These are phyloP conservation scores for Gnathonemus echidnorhynchus DNA, from an alignment of 2,113 vertebrate species.

Conservation along the genomic window DNA sequence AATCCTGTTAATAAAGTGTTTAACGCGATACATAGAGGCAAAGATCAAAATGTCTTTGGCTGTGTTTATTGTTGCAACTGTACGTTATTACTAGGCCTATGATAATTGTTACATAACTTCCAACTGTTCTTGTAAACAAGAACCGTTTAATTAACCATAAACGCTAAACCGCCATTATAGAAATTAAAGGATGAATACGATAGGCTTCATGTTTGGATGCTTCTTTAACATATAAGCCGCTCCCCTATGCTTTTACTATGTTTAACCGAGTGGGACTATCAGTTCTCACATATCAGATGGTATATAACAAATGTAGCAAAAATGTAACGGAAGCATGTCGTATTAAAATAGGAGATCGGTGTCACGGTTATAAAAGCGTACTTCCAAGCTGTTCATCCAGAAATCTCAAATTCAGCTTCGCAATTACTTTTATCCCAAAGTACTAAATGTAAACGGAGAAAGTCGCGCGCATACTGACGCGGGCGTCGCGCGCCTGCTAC, in stretches of 20 bases:
- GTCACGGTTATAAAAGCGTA: not conserved
- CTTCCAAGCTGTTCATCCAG: not conserved
- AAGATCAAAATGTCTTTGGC: constrained; percentile 21
- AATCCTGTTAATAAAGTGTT: constrained; percentile 28
- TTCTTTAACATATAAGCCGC: not conserved
- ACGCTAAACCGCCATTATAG: not conserved
- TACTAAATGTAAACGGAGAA: not conserved
- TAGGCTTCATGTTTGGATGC: not conserved
- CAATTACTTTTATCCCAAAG: not conserved
- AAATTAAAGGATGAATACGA: not conserved
- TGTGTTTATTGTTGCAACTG: constrained; percentile 7
- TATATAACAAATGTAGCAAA: constrained; percentile 14
- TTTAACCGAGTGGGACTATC: not conserved
- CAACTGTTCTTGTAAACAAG: not conserved
- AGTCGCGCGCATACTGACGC: not conserved
- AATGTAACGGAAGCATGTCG: constrained; percentile 2
- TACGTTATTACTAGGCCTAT: constrained; percentile 27
- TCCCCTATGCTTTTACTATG: not conserved
- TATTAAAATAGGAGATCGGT: not conserved
- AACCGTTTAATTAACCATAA: not conserved
- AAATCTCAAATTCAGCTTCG: not conserved
- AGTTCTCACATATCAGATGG: not conserved
- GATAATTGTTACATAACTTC: not conserved
- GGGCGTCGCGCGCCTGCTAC: not conserved
- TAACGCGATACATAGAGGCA: constrained; percentile 33